Evolutionary conservation across 2,888 invertebrate genomes (phyloP).

Genomic region (Netelia melanura): DNA sequence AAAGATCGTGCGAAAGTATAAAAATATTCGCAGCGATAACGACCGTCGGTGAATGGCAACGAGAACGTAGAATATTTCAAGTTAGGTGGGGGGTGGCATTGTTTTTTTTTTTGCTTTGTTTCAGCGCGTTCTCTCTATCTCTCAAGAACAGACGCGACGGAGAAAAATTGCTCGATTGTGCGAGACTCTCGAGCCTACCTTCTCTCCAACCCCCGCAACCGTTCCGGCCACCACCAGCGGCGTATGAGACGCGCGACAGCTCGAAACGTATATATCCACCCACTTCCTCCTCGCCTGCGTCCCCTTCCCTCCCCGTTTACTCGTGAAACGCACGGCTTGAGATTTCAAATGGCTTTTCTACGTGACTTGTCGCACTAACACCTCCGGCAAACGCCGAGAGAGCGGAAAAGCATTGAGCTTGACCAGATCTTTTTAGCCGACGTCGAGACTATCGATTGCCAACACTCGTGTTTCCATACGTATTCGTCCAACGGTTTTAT

Average conservation of each 20-base stretch:
- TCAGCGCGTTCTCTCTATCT: conserved; percentile 21
- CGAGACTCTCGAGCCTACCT: not conserved
- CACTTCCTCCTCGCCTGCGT: conserved; percentile 20
- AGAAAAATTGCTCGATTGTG: conserved; percentile 48
- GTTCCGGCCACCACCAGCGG: not conserved
- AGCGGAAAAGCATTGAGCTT: conserved; percentile 34
- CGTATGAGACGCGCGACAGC: conserved; percentile 39
- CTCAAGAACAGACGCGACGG: conserved; percentile 32
- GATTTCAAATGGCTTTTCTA: conserved; percentile 71
- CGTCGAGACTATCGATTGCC: conserved; percentile 59
- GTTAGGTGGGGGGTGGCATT: not conserved
- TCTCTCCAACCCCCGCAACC: not conserved
- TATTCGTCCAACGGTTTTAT: not conserved
- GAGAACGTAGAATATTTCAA: not conserved
- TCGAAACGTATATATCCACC: conserved; percentile 45
- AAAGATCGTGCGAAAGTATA: not conserved
- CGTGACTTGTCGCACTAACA: conserved; percentile 62
- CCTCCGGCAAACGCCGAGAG: conserved; percentile 22
- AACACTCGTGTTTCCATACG: conserved; percentile 10
- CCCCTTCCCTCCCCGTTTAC: conserved; percentile 11
- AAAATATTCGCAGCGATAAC: not conserved
- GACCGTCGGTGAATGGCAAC: not conserved
- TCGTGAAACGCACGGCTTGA: conserved; percentile 59
- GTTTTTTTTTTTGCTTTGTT: conserved; percentile 3
- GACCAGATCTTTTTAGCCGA: conserved; percentile 45